These are phyloP conservation scores for Cyphomyrmex costatus DNA, from an alignment of 1,140 invertebrate species.

Conservation along the genomic window DNA sequence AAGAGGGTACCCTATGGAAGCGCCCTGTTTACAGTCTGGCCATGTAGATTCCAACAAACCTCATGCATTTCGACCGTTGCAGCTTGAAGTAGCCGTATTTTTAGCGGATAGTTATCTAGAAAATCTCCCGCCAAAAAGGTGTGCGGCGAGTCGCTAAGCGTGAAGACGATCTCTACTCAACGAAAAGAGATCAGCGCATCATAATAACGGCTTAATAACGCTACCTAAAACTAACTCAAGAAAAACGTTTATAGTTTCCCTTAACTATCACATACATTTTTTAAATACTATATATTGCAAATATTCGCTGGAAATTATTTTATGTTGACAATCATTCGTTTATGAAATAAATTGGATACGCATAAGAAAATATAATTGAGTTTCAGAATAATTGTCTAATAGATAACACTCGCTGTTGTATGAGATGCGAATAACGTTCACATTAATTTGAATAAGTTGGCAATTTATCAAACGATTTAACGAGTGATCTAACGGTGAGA, in stretches of 20 bases:
- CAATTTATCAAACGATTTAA: constrained; percentile 43
- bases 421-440: neutral
- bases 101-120: constrained; percentile 62
- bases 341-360: neutral
- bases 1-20: constrained; percentile 55
- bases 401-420: neutral
- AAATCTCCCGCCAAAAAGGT: constrained; percentile 75
- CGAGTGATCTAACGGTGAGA: constrained; percentile 48
- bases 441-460: constrained; percentile 49
- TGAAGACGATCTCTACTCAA: constrained; percentile 55
- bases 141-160: constrained; percentile 37
- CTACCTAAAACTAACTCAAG: neutral
- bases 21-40: constrained; percentile 56
- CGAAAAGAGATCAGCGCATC: neutral
- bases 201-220: constrained; percentile 11
- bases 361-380: neutral
- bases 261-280: neutral
- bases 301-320: neutral
- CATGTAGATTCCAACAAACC: constrained; percentile 72
- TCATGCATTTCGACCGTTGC: constrained; percentile 74
- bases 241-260: neutral
- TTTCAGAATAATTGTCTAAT: constrained; percentile 1
- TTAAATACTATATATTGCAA: neutral
- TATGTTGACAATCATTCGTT: too few species aligned
- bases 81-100: constrained; percentile 43